Conservation (phyloP, 2,113 vertebrate genomes). For the Sylvietta virens region DNA sequence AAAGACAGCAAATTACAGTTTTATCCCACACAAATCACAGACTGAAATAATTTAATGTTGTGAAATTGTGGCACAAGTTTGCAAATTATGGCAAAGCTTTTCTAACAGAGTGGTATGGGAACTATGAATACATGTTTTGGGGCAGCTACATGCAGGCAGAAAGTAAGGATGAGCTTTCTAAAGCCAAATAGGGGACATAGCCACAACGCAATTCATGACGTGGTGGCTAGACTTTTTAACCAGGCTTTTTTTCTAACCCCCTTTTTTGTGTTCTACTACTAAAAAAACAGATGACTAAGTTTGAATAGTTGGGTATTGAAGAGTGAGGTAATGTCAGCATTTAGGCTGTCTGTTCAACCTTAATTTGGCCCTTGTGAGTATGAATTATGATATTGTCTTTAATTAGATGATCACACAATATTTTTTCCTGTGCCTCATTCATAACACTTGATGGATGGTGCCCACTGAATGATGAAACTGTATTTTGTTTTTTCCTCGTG, state of each 20-base stretch:
- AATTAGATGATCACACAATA: constrained; percentile 30
- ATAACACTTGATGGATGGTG: not conserved
- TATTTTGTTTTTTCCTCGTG: not conserved
- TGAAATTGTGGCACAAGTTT: not conserved
- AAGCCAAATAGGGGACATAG: not conserved
- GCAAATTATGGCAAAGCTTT: not conserved
- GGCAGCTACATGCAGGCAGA: not conserved
- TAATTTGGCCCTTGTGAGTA: constrained; percentile 14
- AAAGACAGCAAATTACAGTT: not conserved
- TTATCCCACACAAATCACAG: not conserved
- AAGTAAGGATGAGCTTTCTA: not conserved
- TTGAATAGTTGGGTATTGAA: not conserved
- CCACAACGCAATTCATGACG: not conserved
- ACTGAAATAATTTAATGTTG: not conserved
- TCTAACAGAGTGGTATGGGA: not conserved
- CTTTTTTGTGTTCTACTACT: not conserved
- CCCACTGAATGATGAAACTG: constrained; percentile 6
- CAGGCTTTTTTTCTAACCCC: not conserved
- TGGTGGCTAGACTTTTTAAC: not conserved
- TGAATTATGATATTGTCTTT: constrained; percentile 32
- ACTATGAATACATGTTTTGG: not conserved
- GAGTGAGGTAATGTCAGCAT: constrained; percentile 40
- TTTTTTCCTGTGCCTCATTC: constrained; percentile 8
- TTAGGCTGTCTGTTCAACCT: not conserved
- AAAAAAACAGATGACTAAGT: not conserved